phyloP scores from a whole-genome alignment of 2,888 invertebrate genomes.

The Choreutis nemorana region DNA sequence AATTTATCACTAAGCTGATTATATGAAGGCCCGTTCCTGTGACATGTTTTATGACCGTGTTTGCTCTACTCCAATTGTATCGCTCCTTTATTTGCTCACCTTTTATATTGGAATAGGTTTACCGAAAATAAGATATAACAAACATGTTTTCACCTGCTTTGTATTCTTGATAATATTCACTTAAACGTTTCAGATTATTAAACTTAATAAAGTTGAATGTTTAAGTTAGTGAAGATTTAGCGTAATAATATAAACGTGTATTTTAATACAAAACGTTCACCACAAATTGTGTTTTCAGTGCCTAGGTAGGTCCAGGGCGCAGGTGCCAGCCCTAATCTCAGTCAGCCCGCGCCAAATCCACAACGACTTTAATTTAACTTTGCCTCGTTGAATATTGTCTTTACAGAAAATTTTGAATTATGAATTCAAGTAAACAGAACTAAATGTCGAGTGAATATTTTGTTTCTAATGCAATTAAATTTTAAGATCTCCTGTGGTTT shows the following conservation, averaged over 20 bases:
- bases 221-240: too few relatives aligned
- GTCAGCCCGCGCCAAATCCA: slow-evolving; percentile 46
- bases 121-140: too few relatives aligned
- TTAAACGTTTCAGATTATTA: too few relatives aligned
- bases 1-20: slow-evolving; percentile 67
- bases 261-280: slow-evolving; percentile 43
- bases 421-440: too few relatives aligned
- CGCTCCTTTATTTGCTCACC: slow-evolving; percentile 48
- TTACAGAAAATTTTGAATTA: slow-evolving; percentile 39
- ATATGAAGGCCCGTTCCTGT: slow-evolving; percentile 57
- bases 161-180: too few relatives aligned
- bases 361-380: slow-evolving; percentile 62
- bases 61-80: slow-evolving; percentile 46
- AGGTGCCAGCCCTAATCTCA: slow-evolving; percentile 51
- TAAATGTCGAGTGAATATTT: too few relatives aligned
- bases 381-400: slow-evolving; percentile 48
- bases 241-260: too few relatives aligned
- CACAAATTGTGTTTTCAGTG: slow-evolving; percentile 55
- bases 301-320: slow-evolving; percentile 28
- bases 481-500: too few relatives aligned
- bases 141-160: too few relatives aligned
- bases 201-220: too few relatives aligned
- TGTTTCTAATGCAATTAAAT: too few relatives aligned
- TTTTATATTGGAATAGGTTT: slow-evolving; percentile 36
- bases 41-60: slow-evolving; percentile 60